Conservation (phyloP, 2,888 invertebrate genomes). For the Drosophila kambysellisi region DNA sequence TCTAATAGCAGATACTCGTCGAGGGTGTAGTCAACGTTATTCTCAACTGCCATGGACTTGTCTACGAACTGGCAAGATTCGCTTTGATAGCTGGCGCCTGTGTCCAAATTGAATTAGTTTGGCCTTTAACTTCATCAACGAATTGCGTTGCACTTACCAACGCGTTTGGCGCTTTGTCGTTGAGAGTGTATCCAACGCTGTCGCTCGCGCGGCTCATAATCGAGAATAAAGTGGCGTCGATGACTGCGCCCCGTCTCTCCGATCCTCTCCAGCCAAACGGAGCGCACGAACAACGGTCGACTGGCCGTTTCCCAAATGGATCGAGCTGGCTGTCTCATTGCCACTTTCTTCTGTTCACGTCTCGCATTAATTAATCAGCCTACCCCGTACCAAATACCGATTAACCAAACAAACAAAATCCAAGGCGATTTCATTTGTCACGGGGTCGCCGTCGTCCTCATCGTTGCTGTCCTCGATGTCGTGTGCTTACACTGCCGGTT, state of each 20-base stretch:
- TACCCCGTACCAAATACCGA: conserved; percentile 33
- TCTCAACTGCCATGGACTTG: conserved; percentile 25
- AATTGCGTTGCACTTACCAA: conserved; percentile 23
- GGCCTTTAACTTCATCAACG: background rate
- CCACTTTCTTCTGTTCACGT: background rate
- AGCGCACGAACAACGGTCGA: conserved; percentile 87
- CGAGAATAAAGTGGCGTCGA: conserved; percentile 83
- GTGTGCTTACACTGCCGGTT: conserved; percentile 56
- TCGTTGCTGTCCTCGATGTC: conserved; percentile 42
- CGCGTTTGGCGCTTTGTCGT: conserved; percentile 50
- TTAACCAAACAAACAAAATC: conserved; percentile 39
- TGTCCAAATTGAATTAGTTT: background rate
- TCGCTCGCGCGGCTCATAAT: conserved; percentile 79
- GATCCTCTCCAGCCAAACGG: conserved; percentile 88
- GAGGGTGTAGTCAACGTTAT: conserved; percentile 52
- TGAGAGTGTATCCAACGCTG: conserved; percentile 55
- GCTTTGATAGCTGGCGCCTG: conserved; percentile 47
- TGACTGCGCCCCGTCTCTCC: conserved; percentile 86
- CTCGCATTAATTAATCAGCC: conserved; percentile 50
- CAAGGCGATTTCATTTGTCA: conserved; percentile 27
- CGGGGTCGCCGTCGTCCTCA: conserved; percentile 33
- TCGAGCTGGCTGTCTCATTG: conserved; percentile 83
- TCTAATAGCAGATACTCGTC: conserved; percentile 65
- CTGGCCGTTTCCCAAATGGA: conserved; percentile 88
- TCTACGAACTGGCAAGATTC: conserved; percentile 54